Evolutionary conservation across 35 echinoderm and acorn worm species (phyloP), one percentile per base, ranked within the genome.

Genomic region (Apostichopus japonicus): DNA sequence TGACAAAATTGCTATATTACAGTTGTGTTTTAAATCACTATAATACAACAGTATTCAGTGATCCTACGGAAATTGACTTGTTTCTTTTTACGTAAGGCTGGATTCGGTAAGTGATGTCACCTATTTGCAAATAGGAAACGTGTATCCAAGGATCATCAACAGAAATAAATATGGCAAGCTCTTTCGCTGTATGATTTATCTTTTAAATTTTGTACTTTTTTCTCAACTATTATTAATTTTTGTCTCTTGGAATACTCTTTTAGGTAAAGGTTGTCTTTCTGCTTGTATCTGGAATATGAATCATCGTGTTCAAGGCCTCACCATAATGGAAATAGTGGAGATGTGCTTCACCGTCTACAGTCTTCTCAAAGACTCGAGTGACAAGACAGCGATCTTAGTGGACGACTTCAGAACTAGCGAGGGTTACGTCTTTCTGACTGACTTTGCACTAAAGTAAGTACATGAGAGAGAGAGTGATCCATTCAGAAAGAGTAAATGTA

Each of bases 341-440:
- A 96, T 99, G 97, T 99, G 93, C 91, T 96, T 96, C 90, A 99
- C 97, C 0, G 95, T 99, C 72, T 99, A 96, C 84, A 90, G 92
- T 72, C 94, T 99, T 78, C 93, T 99, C 23, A 99, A 99, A 54
- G 97, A 99, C 93, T 99, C 95, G 59, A 99, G 97, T 90, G 93
- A 96, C 5, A 96, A 96, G 65, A 96, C 97, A 56, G 91, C 94
- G 22, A 92, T 99, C 13, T 77, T 99, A 54, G 87, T 99, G 23
- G 95, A 96, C 91, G 97, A 99, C 70, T 99, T 98, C 82, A 93
- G 95, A 63, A 96, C 97, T 6, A 96, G 97, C 54, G 93, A 96
- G 27, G 97, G 97, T 17, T 99, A 99, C 77, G 96, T 99, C 72
- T 99, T 99, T 73, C 97, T 99, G n/a, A 92, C 97, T 8, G 97